A percentile compares a stretch with the other conserved stretches of the same genome.
These are phyloP conservation scores for Lepidurus arcticus DNA, from an alignment of 1,140 invertebrate genomes.

Conservation along the genomic window DNA sequence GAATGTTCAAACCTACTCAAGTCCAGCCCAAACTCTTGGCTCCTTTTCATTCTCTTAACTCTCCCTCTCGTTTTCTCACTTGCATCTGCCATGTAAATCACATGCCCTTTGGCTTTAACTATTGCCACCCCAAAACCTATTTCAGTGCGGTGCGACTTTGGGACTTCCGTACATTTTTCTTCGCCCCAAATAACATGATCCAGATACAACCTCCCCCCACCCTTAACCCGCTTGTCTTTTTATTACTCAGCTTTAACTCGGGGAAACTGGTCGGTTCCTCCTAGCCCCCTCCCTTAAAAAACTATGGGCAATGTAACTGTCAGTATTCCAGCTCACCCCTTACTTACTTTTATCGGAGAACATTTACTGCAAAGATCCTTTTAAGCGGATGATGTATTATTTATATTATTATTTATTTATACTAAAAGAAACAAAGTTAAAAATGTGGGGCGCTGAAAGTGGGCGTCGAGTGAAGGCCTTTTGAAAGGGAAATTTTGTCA, in stretches of 20 bases:
- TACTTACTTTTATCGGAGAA: background rate
- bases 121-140: background rate
- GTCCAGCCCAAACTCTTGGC: no score
- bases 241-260: background rate
- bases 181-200: constrained; percentile 6
- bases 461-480: background rate
- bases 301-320: background rate
- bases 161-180: background rate
- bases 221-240: constrained; percentile 3
- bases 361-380: background rate
- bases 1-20: no score
- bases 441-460: background rate
- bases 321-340: background rate
- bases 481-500: background rate
- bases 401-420: constrained; percentile 24
- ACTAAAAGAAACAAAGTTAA: background rate
- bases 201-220: constrained; percentile 4
- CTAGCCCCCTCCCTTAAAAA: background rate
- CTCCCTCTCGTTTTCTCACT: constrained; percentile 2
- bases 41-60: background rate
- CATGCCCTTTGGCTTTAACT: constrained; percentile 3
- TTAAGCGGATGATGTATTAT: background rate
- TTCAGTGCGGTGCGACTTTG: background rate
- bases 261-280: background rate
- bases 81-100: constrained; percentile 19